Base-by-base conservation (phyloP, 2,888 invertebrate species). In the Mimas tiliae region DNA sequence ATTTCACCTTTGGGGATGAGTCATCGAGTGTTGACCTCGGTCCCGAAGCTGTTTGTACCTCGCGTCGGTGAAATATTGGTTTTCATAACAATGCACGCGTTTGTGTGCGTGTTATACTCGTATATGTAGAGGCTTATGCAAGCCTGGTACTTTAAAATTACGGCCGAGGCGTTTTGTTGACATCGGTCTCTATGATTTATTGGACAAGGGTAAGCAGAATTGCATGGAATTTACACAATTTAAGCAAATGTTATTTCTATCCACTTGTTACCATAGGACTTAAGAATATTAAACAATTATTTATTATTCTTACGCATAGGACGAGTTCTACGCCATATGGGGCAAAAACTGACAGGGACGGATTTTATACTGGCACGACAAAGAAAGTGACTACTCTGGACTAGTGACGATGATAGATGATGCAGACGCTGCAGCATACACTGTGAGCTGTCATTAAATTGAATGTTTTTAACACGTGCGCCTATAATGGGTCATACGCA, bases 1-100 rank as follows among this genome's bases (percentile, higher is more conserved):
- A 79, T 77, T 80, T 81, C 76, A 81, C 83, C 82, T 80, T 75
- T 74, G 74, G 68, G 62, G 67, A 71, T 89, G 90, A 90, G 72
- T 90, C 90, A 89, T 74, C 79, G 86, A 79, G 70, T 88, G 84
- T 87, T 89, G 88, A 89, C 90, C 89, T 82, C 78, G 65, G 70
- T 62, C 52, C 19, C 58, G 42, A 47, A 55, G 53, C 8, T 53
- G 27, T 45, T 45, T 47, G 47, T 64, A n/a, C n/a, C n/a, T n/a
- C n/a, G 53, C 12, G 42, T 53, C 42, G 19, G 52, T 53, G 51
- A 53, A 21, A 33, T 64, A 64, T 53, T 12, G 53, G 33, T 50
- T 33, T n/a, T 52, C 47, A 58, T 27, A 48, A 62, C 27, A 62
- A 62, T 62, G 62, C 50, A 38, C 51, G 45, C 50, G 51, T 51